Base-by-base conservation (phyloP, 2,797 vertebrate genomes). In the Alouatta caraya region DNA sequence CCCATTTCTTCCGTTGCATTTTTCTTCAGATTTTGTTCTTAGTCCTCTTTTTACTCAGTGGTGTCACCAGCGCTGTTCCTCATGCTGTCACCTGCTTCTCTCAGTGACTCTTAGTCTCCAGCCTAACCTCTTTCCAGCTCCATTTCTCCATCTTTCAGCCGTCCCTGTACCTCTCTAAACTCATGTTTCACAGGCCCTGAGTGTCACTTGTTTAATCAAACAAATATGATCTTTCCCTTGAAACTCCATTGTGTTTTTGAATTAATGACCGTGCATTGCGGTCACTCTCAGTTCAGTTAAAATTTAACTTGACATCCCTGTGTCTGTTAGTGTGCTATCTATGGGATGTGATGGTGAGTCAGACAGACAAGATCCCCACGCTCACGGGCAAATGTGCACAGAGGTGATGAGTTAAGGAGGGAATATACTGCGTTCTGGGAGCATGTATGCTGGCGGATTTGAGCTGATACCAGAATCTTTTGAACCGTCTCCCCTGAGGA, bases 391-490 rank as follows among this genome's bases (percentile, higher is more conserved):
- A 1, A 11, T 46, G 70, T 81, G 73, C 4, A 9, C 22, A 50
- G 17, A 50, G 3, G 11, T 78, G 44, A 5, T 3, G 59, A 72
- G 2, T 59, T 11, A 17, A 55, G 39, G 42, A 37, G n/a, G 26
- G 10, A 14, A 1, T 28, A 1, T 21, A 2, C 30, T 50, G 5
- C 33, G 8, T 44, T 64, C 39, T 48, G 17, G 61, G 76, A 44
- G 33, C 30, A 0, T 7, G 5, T 14, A 10, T 30, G 24, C 19
- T 61, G 3, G 11, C 0, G 11, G 28, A 2, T 52, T 82, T 39
- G 42, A 26, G 24, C 39, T 72, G 46, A 17, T 39, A 13, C 48
- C 15, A 13, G 13, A 33, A 8, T 88, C 39, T 75, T 87, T 8
- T 15, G 78, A 81, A 44, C 39, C 52, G 5, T 14, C 57, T 8